Conservation (phyloP, 2,888 invertebrate species). For the Napeogenes sylphis region DNA sequence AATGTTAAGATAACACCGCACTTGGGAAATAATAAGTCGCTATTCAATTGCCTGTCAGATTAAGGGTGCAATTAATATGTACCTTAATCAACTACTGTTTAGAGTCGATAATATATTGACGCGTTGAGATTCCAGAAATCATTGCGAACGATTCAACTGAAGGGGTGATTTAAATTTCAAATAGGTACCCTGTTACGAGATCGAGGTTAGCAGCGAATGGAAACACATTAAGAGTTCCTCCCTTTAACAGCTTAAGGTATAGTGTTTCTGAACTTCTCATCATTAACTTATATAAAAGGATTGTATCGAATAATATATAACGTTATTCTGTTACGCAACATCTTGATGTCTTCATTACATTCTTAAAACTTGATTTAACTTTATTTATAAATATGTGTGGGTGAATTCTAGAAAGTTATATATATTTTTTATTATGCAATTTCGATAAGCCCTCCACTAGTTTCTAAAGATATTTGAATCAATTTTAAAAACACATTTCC, state of each 20-base stretch:
- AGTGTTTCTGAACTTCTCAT: constrained; percentile 15
- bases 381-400: too few species aligned
- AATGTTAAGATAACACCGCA: constrained; percentile 31
- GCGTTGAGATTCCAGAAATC: constrained; percentile 37
- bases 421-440: too few species aligned
- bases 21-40: constrained; percentile 30
- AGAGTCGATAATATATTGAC: constrained; percentile 17
- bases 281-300: too few species aligned
- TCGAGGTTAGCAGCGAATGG: constrained; percentile 62
- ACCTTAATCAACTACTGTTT: constrained; percentile 5
- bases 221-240: constrained; percentile 36
- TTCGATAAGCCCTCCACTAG: too few species aligned
- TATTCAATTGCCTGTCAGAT: constrained; percentile 28
- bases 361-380: too few species aligned
- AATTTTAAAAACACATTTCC: too few species aligned
- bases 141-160: constrained; percentile 51
- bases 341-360: too few species aligned
- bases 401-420: too few species aligned
- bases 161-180: constrained; percentile 71
- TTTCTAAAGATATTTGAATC: too few species aligned
- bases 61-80: constrained; percentile 8
- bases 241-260: constrained; percentile 16
- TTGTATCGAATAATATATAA: too few species aligned
- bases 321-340: too few species aligned
- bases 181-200: constrained; percentile 60